A percentile compares a stretch with the other conserved stretches of the same genome.
Conservation (phyloP, 2,888 invertebrate species). For the Ochropleura plecta region DNA sequence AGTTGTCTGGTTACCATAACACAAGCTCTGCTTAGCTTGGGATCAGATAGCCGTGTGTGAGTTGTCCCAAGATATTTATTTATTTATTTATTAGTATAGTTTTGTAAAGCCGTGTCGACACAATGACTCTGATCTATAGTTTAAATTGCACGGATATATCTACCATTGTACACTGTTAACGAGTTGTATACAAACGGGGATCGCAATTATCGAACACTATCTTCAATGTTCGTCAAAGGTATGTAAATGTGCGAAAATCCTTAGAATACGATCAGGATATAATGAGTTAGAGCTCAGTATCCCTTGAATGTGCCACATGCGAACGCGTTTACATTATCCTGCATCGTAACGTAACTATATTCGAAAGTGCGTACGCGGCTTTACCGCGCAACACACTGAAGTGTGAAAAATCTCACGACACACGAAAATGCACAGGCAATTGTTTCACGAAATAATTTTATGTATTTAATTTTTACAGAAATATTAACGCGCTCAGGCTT, state of each 20-base stretch:
- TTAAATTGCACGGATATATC: background rate
- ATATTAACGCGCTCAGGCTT: constrained; percentile 23
- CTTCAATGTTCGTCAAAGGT: constrained; percentile 17
- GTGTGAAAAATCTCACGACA: constrained; percentile 33
- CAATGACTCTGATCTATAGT: background rate
- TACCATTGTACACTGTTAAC: background rate
- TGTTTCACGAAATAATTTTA: constrained; percentile 33
- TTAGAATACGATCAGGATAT: constrained; percentile 8
- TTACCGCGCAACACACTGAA: constrained; percentile 13
- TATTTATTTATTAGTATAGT: background rate
- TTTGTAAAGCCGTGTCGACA: background rate
- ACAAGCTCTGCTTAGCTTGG: too few species aligned
- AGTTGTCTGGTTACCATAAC: too few species aligned
- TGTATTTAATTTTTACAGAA: constrained; percentile 13
- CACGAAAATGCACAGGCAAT: constrained; percentile 33
- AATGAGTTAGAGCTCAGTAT: background rate
- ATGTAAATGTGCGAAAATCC: constrained; percentile 22
- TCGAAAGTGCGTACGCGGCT: background rate
- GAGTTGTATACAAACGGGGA: constrained; percentile 25
- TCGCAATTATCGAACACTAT: background rate
- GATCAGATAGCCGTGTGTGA: too few species aligned
- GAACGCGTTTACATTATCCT: constrained; percentile 10
- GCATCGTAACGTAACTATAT: constrained; percentile 5
- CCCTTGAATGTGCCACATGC: background rate
- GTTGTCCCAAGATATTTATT: too few species aligned